phyloP scores from a whole-genome alignment of 2,113 vertebrate genomes.

The Cyanoderma ruficeps region DNA sequence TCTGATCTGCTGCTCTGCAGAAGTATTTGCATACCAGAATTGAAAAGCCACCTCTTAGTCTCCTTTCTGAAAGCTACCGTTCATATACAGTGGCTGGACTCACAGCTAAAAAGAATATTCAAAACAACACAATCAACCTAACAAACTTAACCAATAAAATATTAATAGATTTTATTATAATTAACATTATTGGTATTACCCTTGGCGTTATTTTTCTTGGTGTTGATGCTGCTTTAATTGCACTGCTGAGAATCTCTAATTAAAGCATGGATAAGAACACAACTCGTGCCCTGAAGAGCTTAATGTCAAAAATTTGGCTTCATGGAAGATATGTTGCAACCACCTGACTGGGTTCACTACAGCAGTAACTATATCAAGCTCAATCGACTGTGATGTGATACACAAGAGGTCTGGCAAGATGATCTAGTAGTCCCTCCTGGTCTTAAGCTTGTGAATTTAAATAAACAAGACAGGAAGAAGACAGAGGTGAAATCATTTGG shows the following conservation, averaged over 20 bases:
- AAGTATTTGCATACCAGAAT: not conserved
- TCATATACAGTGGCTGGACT: not conserved
- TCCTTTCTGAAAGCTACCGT: not conserved
- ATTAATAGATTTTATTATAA: not conserved
- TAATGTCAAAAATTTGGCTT: conserved; percentile 2
- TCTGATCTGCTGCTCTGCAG: not conserved
- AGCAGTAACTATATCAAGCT: conserved; percentile 12
- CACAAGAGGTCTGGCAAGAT: not conserved
- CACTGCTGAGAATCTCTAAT: not conserved
- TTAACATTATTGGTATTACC: not conserved
- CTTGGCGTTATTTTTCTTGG: not conserved
- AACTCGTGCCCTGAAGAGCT: not conserved
- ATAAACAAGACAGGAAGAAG: conserved; percentile 20
- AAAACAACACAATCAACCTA: not conserved
- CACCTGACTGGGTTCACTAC: conserved; percentile 3
- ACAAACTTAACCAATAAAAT: not conserved
- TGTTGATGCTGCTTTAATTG: not conserved
- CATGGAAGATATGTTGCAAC: not conserved
- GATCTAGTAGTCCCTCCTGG: not conserved
- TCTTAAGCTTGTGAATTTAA: conserved; percentile 40
- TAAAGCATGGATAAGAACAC: not conserved
- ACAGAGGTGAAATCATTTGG: conserved; percentile 26
- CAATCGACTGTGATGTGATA: not conserved
- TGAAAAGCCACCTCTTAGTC: not conserved
- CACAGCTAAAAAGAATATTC: not conserved